phyloP scores from a whole-genome alignment of 37 sponge, comb jelly and placozoan species.

The Theonella swinhoei region DNA sequence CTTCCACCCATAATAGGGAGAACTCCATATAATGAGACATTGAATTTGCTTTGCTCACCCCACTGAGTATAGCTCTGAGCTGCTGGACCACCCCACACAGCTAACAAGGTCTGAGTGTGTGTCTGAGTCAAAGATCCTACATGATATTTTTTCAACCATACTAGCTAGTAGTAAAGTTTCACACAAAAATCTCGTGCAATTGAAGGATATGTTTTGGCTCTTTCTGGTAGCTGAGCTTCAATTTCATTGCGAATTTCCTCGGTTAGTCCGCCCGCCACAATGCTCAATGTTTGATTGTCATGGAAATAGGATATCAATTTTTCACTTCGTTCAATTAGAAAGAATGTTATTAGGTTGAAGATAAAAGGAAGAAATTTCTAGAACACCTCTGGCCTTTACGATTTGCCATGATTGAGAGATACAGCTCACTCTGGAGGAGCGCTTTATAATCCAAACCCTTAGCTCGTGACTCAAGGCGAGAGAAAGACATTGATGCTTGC shows the following conservation, averaged over 20 bases:
- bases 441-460: too few species aligned
- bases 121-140: constrained; percentile 41
- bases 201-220: constrained; percentile 72
- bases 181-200: not conserved
- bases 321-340: constrained; percentile 2
- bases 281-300: constrained; percentile 38
- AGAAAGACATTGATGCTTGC: too few species aligned
- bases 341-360: not conserved
- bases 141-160: too few species aligned
- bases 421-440: too few species aligned
- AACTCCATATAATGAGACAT: too few species aligned
- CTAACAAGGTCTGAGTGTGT: constrained; percentile 84
- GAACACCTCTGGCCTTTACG: too few species aligned
- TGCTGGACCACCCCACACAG: constrained; percentile 86
- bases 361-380: too few species aligned
- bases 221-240: constrained; percentile 50
- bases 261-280: not conserved
- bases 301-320: constrained; percentile 11
- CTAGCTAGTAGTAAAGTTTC: not conserved
- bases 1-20: too few species aligned
- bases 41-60: too few species aligned
- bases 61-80: constrained; percentile 79
- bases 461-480: too few species aligned
- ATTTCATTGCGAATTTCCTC: constrained; percentile 42
- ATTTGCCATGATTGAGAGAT: too few species aligned